phyloP scores from a whole-genome alignment of 2,888 invertebrate species.

The Macrostomum cliftonense region DNA sequence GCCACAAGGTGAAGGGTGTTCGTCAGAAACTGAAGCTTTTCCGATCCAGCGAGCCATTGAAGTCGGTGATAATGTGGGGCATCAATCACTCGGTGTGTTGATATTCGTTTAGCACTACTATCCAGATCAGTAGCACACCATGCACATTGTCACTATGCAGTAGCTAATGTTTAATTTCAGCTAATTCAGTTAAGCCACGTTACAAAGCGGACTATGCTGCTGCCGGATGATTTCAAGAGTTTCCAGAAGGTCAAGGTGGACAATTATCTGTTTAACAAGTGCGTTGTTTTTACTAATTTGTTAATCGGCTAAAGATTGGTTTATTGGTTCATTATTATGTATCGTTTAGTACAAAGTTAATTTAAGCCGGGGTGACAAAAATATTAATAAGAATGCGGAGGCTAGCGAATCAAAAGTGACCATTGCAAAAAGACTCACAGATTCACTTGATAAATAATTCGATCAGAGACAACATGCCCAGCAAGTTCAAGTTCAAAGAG shows the following conservation, averaged over 20 bases:
- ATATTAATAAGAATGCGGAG: too few relatives aligned
- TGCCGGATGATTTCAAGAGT: conserved; percentile 95
- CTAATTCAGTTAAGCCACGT: conserved; percentile 59
- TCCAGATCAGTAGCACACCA: background rate
- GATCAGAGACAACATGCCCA: conserved; percentile 90
- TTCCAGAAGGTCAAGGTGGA: conserved; percentile 95
- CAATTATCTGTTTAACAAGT: conserved; percentile 98
- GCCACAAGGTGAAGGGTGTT: conserved; percentile 76
- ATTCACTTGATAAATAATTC: too few relatives aligned
- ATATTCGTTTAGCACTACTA: too few relatives aligned
- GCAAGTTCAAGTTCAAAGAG: conserved; percentile 98
- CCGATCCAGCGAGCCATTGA: conserved; percentile 88
- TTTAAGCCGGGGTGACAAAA: too few relatives aligned
- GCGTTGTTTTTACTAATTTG: conserved; percentile 44
- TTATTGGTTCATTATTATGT: too few relatives aligned
- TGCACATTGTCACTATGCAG: background rate
- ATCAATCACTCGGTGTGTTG: conserved; percentile 87
- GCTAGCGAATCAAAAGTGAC: too few relatives aligned
- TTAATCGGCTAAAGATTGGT: too few relatives aligned
- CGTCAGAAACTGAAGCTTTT: conserved; percentile 97
- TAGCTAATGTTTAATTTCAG: background rate
- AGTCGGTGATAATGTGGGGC: conserved; percentile 99
- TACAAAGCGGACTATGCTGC: conserved; percentile 86
- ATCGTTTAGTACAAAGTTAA: too few relatives aligned
- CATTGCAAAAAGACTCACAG: too few relatives aligned